These are phyloP conservation scores for Rhagoletis zephyria DNA, from an alignment of 1,140 invertebrate species.

Conservation along the genomic window DNA sequence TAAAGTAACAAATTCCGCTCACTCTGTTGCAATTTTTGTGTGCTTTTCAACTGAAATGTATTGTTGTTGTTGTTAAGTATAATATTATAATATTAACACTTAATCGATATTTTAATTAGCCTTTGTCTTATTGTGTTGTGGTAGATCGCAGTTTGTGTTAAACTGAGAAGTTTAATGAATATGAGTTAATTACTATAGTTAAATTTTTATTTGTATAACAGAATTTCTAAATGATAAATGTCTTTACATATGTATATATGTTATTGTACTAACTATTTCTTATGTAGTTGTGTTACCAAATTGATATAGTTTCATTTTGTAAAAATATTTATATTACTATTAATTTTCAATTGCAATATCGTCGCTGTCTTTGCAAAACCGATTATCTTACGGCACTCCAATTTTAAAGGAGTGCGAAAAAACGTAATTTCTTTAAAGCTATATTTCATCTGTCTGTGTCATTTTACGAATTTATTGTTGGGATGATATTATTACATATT, in stretches of 20 bases:
- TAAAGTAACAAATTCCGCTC: constrained; percentile 17
- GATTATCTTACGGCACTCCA: no score
- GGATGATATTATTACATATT: no score
- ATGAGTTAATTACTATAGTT: constrained; percentile 25
- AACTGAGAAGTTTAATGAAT: background rate
- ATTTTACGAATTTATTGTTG: no score
- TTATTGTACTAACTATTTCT: constrained; percentile 7
- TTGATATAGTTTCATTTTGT: constrained; percentile 25
- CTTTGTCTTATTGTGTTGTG: constrained; percentile 40
- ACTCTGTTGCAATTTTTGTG: background rate
- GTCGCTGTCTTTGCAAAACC: background rate
- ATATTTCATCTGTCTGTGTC: no score
- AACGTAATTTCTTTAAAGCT: no score
- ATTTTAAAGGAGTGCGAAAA: no score
- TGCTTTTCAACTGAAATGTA: constrained; percentile 6
- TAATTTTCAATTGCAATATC: no score
- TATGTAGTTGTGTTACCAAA: background rate
- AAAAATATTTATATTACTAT: background rate
- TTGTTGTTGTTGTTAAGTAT: background rate
- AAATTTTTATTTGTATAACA: background rate
- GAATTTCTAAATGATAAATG: background rate
- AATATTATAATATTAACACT: background rate
- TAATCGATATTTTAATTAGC: constrained; percentile 9
- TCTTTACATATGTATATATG: background rate
- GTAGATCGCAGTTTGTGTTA: constrained; percentile 27